Evolutionary conservation across 2,797 vertebrate genomes (phyloP).

Genomic region (Melanotaenia pygmaea): DNA sequence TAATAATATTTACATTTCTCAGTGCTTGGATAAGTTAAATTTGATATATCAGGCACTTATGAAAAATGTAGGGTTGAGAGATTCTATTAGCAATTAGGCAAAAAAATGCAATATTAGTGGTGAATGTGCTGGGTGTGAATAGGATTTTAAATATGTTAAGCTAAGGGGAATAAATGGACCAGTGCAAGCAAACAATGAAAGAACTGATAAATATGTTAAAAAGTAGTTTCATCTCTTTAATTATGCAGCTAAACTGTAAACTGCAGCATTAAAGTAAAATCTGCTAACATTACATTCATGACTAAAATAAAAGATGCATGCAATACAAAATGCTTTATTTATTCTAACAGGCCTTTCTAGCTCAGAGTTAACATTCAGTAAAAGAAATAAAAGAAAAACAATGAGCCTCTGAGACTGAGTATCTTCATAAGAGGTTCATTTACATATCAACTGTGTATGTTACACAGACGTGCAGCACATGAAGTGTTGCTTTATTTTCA

Average conservation of each 20-base stretch:
- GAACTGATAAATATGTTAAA: background rate
- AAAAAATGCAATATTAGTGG: conserved; percentile 13
- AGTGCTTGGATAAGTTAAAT: conserved; percentile 22
- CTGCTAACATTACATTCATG: background rate
- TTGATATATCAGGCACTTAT: conserved; percentile 18
- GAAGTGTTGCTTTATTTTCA: background rate
- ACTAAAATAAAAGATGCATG: background rate
- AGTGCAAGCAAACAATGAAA: background rate
- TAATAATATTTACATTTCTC: conserved; percentile 41
- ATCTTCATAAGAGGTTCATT: background rate
- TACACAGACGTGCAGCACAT: background rate
- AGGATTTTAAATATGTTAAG: background rate
- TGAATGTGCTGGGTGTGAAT: background rate
- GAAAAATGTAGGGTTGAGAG: conserved; percentile 21
- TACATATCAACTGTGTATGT: background rate
- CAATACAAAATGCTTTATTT: background rate
- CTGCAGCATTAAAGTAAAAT: background rate
- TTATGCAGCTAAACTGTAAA: background rate
- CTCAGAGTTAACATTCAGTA: background rate
- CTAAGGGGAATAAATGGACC: conserved; percentile 5
- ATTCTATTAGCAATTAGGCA: conserved; percentile 42
- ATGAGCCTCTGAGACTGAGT: background rate
- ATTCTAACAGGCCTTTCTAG: background rate
- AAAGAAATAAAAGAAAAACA: background rate
- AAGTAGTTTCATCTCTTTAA: too few species aligned